Base-by-base conservation (phyloP, 2,797 vertebrate genomes). In the Morelia viridis region DNA sequence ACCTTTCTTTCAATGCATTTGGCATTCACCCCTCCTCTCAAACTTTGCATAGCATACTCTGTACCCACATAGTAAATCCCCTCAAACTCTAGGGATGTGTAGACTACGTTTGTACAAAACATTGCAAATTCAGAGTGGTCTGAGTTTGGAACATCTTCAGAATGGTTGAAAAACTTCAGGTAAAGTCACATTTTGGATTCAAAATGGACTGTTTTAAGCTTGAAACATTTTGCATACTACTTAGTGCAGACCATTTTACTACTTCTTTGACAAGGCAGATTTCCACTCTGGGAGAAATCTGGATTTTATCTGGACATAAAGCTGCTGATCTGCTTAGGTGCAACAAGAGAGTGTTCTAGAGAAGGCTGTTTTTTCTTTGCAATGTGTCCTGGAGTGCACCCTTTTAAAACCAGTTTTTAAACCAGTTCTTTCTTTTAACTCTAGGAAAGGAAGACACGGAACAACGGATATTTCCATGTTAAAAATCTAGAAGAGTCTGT, bases 401-500 rank as follows among this genome's bases (percentile, higher is more conserved):
- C n/a, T 35, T 41, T 35, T 76, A 76, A 17, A 35, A 76, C 1
- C 13, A 71, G 2, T 71, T 71, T 71, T 71, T 31, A 71, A 71
- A 35, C n/a, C n/a, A 15, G n/a, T 35, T 35, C 13, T 71, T 71
- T 7, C 5, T 71, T 71, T 71, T 71, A 19, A 71, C 31, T 71
- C 2, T 71, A 92, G 2, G 89, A 89, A 56, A 86, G 11, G 76
- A 92, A 94, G 0, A 2, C 4, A 0, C 62, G 76, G 10, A 60
- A 71, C n/a, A 71, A 71, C 6, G 31, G 22, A 10, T 93, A 93
- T 41, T 96, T 96, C 24, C 56, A 92, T 92, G 83, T 94, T 62
- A 91, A 85, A 28, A 96, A 96, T 57, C 90, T 96, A 85, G 80
- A 0, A 31, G 31, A 0, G 19, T 22, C 93, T 83, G 85, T 95